These are phyloP conservation scores for Peromyscus melanophrys DNA, from an alignment of 2,797 vertebrate species.

Conservation along the genomic window DNA sequence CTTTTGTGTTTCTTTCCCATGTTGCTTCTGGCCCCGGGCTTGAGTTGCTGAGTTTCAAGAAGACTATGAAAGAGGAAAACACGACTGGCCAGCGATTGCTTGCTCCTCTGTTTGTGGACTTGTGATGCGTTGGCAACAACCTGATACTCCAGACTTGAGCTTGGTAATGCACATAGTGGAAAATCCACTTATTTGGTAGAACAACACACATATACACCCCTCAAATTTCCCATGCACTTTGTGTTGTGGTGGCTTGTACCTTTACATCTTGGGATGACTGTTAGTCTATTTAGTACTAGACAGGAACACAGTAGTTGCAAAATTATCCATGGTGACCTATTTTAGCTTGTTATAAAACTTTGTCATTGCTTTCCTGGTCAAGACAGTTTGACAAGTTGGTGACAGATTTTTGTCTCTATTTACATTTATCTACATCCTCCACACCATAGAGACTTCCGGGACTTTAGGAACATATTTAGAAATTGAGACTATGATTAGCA, in stretches of 20 bases:
- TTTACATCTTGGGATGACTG: not conserved
- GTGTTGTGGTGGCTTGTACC: not conserved
- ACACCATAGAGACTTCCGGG: slow-evolving; percentile 29
- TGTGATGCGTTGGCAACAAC: not conserved
- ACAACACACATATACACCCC: not conserved
- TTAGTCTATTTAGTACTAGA: not conserved
- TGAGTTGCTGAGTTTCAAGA: not conserved
- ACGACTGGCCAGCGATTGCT: not conserved
- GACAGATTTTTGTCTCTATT: slow-evolving; percentile 22
- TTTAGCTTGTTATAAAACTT: slow-evolving; percentile 24
- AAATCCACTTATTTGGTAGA: not conserved
- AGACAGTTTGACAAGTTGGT: not conserved
- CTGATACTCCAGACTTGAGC: not conserved
- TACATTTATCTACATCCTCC: slow-evolving; percentile 59
- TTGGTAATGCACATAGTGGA: not conserved
- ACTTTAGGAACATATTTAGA: slow-evolving; percentile 39
- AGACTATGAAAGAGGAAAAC: not conserved
- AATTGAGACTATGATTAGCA: slow-evolving; percentile 55
- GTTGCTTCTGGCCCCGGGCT: not conserved
- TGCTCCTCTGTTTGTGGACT: no score
- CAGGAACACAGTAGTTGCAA: not conserved
- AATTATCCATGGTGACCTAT: not conserved
- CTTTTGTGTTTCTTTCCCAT: not conserved
- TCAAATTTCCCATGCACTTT: not conserved
- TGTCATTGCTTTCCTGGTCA: not conserved